These are phyloP conservation scores for Lymantria dispar DNA, from an alignment of 2,888 invertebrate genomes.

Conservation along the genomic window DNA sequence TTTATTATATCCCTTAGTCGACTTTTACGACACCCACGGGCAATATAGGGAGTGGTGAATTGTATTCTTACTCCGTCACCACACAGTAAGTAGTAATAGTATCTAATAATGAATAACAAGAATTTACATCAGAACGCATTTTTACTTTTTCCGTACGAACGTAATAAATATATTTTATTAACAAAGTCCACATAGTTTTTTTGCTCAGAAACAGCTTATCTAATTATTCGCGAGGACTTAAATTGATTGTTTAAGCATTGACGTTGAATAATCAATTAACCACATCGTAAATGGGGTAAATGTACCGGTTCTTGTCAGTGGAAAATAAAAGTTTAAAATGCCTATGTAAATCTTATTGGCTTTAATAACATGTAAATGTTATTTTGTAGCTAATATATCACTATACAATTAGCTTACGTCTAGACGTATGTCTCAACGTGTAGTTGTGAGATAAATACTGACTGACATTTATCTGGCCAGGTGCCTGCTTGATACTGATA, in stretches of 20 bases:
- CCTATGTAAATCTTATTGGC: slow-evolving; percentile 35
- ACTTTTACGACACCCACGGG: too few relatives aligned
- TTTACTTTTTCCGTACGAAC: too few relatives aligned
- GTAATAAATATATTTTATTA: too few relatives aligned
- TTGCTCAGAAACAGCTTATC: slow-evolving; percentile 1
- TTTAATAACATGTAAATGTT: slow-evolving; percentile 29
- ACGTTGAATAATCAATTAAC: slow-evolving; percentile 30
- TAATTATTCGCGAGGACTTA: slow-evolving; percentile 13
- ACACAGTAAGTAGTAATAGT: too few relatives aligned
- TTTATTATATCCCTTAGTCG: too few relatives aligned
- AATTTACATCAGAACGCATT: too few relatives aligned
- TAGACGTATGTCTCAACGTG: slow-evolving; percentile 41
- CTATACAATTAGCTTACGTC: slow-evolving; percentile 50
- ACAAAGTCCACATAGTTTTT: slow-evolving; percentile 7
- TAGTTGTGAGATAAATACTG: slow-evolving; percentile 51
- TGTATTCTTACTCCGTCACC: too few relatives aligned
- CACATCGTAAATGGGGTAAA: slow-evolving; percentile 18
- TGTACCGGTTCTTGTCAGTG: slow-evolving; percentile 19
- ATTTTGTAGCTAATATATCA: slow-evolving; percentile 45
- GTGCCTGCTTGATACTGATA: slow-evolving; percentile 52
- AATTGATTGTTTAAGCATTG: slow-evolving; percentile 17
- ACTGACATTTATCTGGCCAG: slow-evolving; percentile 47
- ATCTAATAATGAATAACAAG: too few relatives aligned
- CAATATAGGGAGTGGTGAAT: too few relatives aligned
- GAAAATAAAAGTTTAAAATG: slow-evolving; percentile 30